Conservation (phyloP, 2,113 vertebrate genomes). For the Turnix velox region DNA sequence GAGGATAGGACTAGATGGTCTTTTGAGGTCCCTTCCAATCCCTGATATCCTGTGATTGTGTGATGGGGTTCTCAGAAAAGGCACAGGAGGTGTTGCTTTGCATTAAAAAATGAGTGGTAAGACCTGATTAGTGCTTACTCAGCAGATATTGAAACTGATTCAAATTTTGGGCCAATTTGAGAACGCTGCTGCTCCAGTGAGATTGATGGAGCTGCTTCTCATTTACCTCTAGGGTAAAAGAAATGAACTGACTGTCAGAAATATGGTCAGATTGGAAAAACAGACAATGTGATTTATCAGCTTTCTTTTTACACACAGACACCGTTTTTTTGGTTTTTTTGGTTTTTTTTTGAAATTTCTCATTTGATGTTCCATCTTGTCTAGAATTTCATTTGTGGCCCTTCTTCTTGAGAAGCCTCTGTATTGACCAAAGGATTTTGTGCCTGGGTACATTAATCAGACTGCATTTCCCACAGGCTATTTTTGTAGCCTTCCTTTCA, state of each 20-base stretch:
- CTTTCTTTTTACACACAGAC: neutral
- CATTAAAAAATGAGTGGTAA: neutral
- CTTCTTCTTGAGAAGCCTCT: neutral
- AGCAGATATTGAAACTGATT: neutral
- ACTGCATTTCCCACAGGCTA: neutral
- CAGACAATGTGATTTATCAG: neutral
- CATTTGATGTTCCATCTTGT: neutral
- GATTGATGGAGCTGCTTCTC: neutral
- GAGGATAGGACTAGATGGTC: too few species aligned
- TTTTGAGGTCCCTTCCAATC: too few species aligned
- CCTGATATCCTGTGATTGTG: too few species aligned
- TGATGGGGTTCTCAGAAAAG: neutral
- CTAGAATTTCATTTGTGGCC: neutral
- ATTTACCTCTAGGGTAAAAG: neutral
- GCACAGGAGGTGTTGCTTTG: neutral
- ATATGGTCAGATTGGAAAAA: neutral
- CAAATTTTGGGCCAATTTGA: neutral
- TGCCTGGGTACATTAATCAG: neutral
- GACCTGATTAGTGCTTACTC: neutral
- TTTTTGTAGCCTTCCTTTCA: neutral
- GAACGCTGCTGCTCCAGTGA: neutral
- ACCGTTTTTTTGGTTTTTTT: too few species aligned
- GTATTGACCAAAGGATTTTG: neutral
- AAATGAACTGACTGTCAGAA: constrained; percentile 9
- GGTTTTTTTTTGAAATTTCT: neutral